Evolutionary conservation across 2,888 invertebrate species (phyloP).

Genomic region (Xylota segnis): DNA sequence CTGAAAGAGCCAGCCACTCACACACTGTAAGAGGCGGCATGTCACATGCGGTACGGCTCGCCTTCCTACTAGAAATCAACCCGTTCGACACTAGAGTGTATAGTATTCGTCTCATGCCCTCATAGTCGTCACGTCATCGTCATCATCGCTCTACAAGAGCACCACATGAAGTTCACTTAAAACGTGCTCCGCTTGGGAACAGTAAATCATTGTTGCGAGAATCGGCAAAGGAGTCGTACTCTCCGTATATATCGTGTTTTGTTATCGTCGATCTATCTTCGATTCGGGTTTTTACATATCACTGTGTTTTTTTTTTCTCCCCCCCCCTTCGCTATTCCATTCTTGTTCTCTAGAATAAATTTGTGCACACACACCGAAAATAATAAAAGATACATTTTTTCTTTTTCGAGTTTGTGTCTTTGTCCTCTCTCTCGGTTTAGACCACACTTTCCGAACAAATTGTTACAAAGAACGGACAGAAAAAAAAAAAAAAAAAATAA

Average conservation of each 20-base stretch:
- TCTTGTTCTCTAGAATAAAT: constrained; percentile 32
- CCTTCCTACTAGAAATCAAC: constrained; percentile 23
- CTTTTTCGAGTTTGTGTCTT: constrained; percentile 12
- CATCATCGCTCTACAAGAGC: constrained; percentile 15
- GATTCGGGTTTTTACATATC: constrained; percentile 26
- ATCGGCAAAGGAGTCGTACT: constrained; percentile 80
- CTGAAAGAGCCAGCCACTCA: constrained; percentile 25
- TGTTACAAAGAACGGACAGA: not conserved
- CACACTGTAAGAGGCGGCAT: not conserved
- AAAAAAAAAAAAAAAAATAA: no score
- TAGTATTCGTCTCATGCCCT: constrained; percentile 32
- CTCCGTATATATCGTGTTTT: constrained; percentile 29
- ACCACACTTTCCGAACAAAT: constrained; percentile 26
- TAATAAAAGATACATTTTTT: constrained; percentile 25
- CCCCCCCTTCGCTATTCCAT: not conserved
- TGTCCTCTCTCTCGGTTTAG: constrained; percentile 33
- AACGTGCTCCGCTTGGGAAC: constrained; percentile 83
- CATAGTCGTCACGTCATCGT: constrained; percentile 19
- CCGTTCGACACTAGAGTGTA: constrained; percentile 30
- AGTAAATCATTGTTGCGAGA: constrained; percentile 84
- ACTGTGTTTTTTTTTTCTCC: not conserved
- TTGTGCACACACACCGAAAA: constrained; percentile 5
- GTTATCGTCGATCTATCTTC: constrained; percentile 50
- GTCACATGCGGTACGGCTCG: constrained; percentile 23
- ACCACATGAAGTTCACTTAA: constrained; percentile 79